phyloP scores from a whole-genome alignment of 2,888 invertebrate genomes.

The Xylocampa areola region DNA sequence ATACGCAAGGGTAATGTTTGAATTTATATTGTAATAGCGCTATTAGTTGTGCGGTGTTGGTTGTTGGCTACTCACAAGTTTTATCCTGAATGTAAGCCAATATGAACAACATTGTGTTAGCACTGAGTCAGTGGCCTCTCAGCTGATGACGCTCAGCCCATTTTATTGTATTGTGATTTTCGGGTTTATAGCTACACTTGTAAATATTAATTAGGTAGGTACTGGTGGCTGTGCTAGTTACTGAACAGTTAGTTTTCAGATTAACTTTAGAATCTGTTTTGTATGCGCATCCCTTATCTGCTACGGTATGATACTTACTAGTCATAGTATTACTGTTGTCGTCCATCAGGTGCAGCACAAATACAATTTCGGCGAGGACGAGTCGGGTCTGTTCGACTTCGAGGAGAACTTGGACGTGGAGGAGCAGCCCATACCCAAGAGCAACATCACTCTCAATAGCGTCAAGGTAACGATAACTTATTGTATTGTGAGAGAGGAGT shows the following conservation, averaged over 20 bases:
- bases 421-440: constrained; percentile 72
- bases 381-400: constrained; percentile 74
- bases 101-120: too few relatives aligned
- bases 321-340: neutral
- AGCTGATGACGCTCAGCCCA: too few relatives aligned
- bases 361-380: constrained; percentile 57
- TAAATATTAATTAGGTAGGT: too few relatives aligned
- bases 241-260: too few relatives aligned
- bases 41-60: neutral
- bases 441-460: constrained; percentile 84
- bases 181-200: too few relatives aligned
- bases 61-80: neutral
- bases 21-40: neutral
- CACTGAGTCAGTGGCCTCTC: too few relatives aligned
- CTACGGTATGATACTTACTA: neutral
- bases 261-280: neutral
- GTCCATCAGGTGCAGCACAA: constrained; percentile 62
- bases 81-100: neutral
- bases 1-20: constrained; percentile 77
- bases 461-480: constrained; percentile 79
- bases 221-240: too few relatives aligned
- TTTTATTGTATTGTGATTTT: too few relatives aligned
- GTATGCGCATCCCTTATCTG: neutral
- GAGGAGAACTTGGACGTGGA: constrained; percentile 72
- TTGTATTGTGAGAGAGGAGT: neutral